Conservation (phyloP, 2,797 vertebrate genomes). For the Microctenopoma lineatum region DNA sequence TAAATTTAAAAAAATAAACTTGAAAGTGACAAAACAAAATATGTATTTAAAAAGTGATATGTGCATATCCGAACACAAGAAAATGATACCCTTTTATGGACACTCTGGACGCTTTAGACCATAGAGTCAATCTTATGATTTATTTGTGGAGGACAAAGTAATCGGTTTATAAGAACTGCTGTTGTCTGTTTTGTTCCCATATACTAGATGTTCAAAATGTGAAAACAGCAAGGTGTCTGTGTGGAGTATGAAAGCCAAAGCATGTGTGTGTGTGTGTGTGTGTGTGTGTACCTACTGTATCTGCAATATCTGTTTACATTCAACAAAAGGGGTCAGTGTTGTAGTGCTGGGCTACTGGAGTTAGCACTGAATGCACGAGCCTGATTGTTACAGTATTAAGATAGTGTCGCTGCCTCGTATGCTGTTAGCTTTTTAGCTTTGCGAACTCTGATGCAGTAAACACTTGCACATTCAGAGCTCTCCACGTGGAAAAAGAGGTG, state of each 20-base stretch:
- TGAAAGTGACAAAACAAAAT: background rate
- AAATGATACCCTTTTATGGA: background rate
- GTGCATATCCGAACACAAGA: too few relatives aligned
- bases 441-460: constrained; percentile 16
- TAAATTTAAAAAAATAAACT: background rate
- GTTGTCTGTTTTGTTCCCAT: background rate
- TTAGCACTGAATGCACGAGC: constrained; percentile 25
- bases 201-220: too few relatives aligned
- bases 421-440: background rate
- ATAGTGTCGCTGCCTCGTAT: background rate
- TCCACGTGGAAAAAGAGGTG: constrained; percentile 7
- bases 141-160: background rate
- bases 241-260: background rate
- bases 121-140: background rate
- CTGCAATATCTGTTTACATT: background rate
- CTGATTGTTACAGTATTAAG: constrained; percentile 16
- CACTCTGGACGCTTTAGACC: background rate
- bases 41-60: too few relatives aligned
- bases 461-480: constrained; percentile 15
- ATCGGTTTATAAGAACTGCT: background rate
- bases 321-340: constrained; percentile 45
- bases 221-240: background rate
- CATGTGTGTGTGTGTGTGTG: background rate
- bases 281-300: background rate
- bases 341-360: background rate